Evolutionary conservation across 2,113 vertebrate genomes (phyloP).

Genomic region (Poicephalus gulielmi): DNA sequence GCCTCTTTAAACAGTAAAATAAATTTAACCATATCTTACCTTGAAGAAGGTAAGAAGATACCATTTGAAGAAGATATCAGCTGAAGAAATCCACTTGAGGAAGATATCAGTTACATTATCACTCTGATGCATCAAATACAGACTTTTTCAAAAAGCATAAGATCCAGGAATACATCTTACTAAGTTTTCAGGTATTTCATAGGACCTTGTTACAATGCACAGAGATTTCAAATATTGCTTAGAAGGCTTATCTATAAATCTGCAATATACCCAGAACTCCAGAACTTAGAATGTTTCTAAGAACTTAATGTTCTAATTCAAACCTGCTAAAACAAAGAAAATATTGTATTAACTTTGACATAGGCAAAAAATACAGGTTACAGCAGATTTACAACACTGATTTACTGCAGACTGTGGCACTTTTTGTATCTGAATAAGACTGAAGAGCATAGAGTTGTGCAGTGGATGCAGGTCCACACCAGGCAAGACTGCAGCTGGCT

Average conservation of each 20-base stretch:
- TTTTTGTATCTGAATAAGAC: neutral
- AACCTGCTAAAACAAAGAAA: conserved; percentile 3
- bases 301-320: conserved; percentile 6
- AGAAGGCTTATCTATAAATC: conserved; percentile 14
- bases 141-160: neutral
- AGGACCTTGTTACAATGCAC: neutral
- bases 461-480: neutral
- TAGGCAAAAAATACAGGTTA: neutral
- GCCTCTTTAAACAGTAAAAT: neutral
- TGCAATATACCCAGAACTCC: neutral
- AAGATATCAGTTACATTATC: neutral
- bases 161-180: neutral
- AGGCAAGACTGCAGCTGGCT: neutral
- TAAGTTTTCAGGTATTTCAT: neutral
- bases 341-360: neutral
- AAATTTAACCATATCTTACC: neutral
- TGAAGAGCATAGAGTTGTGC: neutral
- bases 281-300: neutral
- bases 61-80: neutral
- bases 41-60: neutral
- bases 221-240: neutral
- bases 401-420: neutral
- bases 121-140: neutral
- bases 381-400: neutral
- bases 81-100: neutral